Evolutionary conservation across 2,888 invertebrate species (phyloP), one percentile per base, ranked within the genome.

Genomic region (Vanessa cardui): DNA sequence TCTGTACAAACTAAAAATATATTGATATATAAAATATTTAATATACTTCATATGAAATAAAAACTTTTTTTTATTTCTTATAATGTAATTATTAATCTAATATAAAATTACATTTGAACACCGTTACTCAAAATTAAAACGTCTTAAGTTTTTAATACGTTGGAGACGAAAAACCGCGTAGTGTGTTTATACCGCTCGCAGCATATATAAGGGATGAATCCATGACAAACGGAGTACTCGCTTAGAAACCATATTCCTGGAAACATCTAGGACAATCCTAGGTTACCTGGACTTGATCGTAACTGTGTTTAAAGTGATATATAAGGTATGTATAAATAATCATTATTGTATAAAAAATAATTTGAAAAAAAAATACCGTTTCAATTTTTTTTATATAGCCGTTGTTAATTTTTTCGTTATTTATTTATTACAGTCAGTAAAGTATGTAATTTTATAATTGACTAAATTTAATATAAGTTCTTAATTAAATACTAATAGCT

Each of bases 161-260:
- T 12, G 21, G 39, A 18, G 54, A 62, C 50, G 75, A 68, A 76
- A 77, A 77, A 73, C 62, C 75, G 59, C 62, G 65, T 72, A 66
- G 76, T 77, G 77, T 77, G 73, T 8, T 12, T 0, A 70, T 62
- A 58, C 61, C 60, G 47, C 33, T 31, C 20, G 58, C 18, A 39
- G 69, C 18, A 46, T 77, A 78, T 76, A 78, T 74, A 78, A 77
- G 76, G 76, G 77, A 68, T 73, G 66, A 68, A 66, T 66, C 67
- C 66, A 54, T 58, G 52, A 66, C 64, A 60, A 62, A 54, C 52
- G 49, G 60, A 68, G 72, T 73, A 72, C 64, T 71, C 66, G 49
- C 49, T 68, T 68, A 50, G 64, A 52, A 72, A 62, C 68, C 31
- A 54, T 62, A 69, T 65, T 56, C 67, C 68, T 56, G 71, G 60